Evolutionary conservation across 2,797 vertebrate species (phyloP).

Genomic region (Brachyalestes nurse): DNA sequence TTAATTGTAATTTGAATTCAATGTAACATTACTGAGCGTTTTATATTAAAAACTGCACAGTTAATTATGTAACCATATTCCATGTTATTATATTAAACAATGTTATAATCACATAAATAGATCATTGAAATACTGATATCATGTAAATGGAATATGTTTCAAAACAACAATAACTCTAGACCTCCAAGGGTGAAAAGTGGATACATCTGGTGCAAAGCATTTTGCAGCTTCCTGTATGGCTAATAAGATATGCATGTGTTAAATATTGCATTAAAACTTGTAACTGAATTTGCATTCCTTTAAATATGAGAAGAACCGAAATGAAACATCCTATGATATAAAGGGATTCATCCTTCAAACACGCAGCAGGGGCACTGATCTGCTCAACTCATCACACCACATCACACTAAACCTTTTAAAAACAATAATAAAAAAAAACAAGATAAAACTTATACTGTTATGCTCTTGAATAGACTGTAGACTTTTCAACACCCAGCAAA

Average conservation of each 20-base stretch:
- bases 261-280: slow-evolving; percentile 14
- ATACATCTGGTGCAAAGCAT: background rate
- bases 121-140: no score
- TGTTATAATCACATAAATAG: no score
- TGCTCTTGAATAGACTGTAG: background rate
- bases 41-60: no score
- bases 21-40: no score
- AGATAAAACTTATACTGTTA: background rate
- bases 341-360: background rate
- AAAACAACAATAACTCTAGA: background rate
- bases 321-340: background rate
- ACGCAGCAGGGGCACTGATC: background rate
- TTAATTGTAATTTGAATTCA: no score
- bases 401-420: background rate
- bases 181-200: background rate
- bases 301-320: no score
- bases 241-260: background rate
- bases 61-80: no score
- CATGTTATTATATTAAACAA: no score
- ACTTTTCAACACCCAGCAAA: background rate
- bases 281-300: slow-evolving; percentile 12
- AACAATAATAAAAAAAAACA: background rate
- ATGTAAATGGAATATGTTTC: background rate
- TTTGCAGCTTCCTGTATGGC: background rate
- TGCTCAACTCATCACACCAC: background rate